Conservation (phyloP, 1,140 invertebrate species). For the Cotesia chilonis region DNA sequence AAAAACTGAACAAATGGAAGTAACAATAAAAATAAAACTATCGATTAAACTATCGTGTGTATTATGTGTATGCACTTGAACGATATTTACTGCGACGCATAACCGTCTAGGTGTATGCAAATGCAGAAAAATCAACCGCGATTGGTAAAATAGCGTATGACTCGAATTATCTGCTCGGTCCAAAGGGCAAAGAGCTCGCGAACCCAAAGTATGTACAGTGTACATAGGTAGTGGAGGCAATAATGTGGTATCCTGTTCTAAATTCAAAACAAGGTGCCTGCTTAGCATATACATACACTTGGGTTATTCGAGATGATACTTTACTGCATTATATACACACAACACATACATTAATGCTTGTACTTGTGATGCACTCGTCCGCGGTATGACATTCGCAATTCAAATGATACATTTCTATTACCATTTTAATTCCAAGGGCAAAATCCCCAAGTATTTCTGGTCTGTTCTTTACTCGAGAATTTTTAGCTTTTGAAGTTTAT, state of each 20-base stretch:
- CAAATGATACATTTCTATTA: constrained; percentile 67
- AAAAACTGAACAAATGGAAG: constrained; percentile 18
- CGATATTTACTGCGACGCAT: no score
- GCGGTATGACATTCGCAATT: constrained; percentile 67
- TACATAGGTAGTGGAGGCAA: background rate
- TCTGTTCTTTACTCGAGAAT: background rate
- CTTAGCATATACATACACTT: constrained; percentile 33
- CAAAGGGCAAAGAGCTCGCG: constrained; percentile 16
- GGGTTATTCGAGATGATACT: background rate
- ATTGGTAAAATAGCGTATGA: constrained; percentile 3
- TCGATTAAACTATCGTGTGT: background rate
- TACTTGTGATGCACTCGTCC: constrained; percentile 19
- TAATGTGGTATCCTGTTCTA: constrained; percentile 34
- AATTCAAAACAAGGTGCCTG: constrained; percentile 36
- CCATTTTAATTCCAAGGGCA: constrained; percentile 52
- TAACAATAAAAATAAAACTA: constrained; percentile 13
- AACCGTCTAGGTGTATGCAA: background rate
- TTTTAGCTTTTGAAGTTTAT: background rate
- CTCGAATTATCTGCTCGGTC: constrained; percentile 23
- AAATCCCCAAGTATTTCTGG: background rate
- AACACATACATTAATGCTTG: background rate
- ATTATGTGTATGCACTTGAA: no score
- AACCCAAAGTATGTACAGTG: background rate
- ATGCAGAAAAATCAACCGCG: background rate
- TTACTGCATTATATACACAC: constrained; percentile 2